Conservation (phyloP, 1,140 invertebrate genomes). For the Teleopsis dalmanni region DNA sequence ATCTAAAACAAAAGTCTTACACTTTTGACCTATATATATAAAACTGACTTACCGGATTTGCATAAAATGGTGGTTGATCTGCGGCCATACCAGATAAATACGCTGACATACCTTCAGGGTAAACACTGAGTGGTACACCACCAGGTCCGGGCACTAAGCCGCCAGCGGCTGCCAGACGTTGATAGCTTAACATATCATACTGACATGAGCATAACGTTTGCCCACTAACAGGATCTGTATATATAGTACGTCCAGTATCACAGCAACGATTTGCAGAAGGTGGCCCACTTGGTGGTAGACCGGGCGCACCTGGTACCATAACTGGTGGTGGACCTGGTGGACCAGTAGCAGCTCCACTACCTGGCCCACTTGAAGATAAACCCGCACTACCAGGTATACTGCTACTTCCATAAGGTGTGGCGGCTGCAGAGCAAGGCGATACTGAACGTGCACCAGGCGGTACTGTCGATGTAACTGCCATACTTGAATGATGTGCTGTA, state of each 20-base stretch:
- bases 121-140: conserved; percentile 59
- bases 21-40: too few relatives aligned
- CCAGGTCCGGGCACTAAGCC: conserved; percentile 45
- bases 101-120: conserved; percentile 63
- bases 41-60: conserved; percentile 74
- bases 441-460: conserved; percentile 48
- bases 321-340: conserved; percentile 61
- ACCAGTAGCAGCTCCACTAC: conserved; percentile 25
- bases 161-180: conserved; percentile 62
- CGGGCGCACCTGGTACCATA: conserved; percentile 26
- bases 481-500: conserved; percentile 11
- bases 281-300: conserved; percentile 22
- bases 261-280: conserved; percentile 63
- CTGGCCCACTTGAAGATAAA: conserved; percentile 24
- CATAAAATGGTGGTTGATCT: conserved; percentile 74
- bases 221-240: conserved; percentile 85
- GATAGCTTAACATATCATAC: conserved; percentile 73
- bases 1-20: too few relatives aligned
- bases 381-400: conserved; percentile 45
- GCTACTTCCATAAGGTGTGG: conserved; percentile 33
- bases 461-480: conserved; percentile 44
- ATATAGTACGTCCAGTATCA: conserved; percentile 83
- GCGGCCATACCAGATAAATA: conserved; percentile 73
- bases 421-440: conserved; percentile 43
- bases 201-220: conserved; percentile 91